Evolutionary conservation across 2,113 vertebrate genomes (phyloP).

Genomic region (Colaptes auratus): DNA sequence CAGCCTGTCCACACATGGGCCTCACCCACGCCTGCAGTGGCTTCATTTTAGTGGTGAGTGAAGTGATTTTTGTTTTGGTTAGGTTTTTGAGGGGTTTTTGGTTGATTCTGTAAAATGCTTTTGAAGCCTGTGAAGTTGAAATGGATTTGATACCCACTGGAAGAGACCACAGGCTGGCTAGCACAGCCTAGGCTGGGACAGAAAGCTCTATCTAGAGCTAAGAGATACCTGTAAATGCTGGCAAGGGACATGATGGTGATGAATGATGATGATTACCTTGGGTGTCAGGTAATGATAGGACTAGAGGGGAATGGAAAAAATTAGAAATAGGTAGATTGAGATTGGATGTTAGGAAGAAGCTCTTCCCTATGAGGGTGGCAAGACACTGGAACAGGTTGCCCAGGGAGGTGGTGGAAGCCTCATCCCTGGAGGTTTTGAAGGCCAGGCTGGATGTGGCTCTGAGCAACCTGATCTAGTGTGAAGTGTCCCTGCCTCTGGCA

Average conservation of each 20-base stretch:
- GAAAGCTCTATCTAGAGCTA: not conserved
- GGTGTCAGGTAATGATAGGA: no score
- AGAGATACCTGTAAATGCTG: not conserved
- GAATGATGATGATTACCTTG: no score
- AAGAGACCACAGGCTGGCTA: not conserved
- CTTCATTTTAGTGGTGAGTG: not conserved
- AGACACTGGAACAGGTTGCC: no score
- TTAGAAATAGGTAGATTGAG: no score
- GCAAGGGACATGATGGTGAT: not conserved
- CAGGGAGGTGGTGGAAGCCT: no score
- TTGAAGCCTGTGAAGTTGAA: not conserved
- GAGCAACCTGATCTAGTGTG: no score
- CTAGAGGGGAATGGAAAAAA: no score
- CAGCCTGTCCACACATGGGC: not conserved
- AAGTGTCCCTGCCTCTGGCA: no score
- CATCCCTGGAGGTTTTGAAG: no score
- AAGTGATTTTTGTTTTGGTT: not conserved
- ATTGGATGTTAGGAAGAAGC: no score
- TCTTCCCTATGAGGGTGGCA: no score
- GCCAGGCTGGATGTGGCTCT: no score
- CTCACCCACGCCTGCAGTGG: not conserved
- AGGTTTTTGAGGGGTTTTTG: rapidly evolving
- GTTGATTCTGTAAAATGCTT: not conserved
- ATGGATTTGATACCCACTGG: not conserved
- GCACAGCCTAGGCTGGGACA: not conserved